phyloP scores from a whole-genome alignment of 2,113 vertebrate genomes.

The Rhinopithecus roxellana region DNA sequence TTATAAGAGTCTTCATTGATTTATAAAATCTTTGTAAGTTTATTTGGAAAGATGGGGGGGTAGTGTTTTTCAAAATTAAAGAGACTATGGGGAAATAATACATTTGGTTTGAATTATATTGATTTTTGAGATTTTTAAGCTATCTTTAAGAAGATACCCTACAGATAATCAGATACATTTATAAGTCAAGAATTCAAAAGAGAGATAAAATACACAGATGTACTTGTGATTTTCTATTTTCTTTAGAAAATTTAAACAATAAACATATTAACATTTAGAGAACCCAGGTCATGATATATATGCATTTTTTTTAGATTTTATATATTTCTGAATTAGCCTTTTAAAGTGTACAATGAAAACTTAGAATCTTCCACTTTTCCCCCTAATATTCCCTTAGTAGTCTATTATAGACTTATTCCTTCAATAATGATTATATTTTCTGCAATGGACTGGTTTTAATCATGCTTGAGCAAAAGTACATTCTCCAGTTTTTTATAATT shows the following conservation, averaged over 20 bases:
- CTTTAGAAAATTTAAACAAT: neutral
- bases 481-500: neutral
- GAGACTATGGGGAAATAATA: neutral
- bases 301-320: neutral
- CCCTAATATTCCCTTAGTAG: neutral
- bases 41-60: neutral
- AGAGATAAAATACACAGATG: neutral
- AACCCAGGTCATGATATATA: neutral
- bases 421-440: neutral
- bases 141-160: neutral
- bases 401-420: neutral
- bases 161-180: neutral
- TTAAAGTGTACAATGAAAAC: neutral
- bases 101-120: neutral
- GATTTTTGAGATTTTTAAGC: neutral
- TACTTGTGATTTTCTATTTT: neutral
- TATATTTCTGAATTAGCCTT: neutral
- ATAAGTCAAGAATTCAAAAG: neutral
- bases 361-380: neutral
- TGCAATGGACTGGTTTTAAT: neutral
- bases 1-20: neutral
- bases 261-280: neutral
- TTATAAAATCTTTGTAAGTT: neutral
- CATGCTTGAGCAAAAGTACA: neutral
- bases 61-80: neutral